A percentile compares a stretch with the other conserved stretches of the same genome.
These are phyloP conservation scores for Anhinga anhinga DNA, from an alignment of 2,113 vertebrate species.

Conservation along the genomic window DNA sequence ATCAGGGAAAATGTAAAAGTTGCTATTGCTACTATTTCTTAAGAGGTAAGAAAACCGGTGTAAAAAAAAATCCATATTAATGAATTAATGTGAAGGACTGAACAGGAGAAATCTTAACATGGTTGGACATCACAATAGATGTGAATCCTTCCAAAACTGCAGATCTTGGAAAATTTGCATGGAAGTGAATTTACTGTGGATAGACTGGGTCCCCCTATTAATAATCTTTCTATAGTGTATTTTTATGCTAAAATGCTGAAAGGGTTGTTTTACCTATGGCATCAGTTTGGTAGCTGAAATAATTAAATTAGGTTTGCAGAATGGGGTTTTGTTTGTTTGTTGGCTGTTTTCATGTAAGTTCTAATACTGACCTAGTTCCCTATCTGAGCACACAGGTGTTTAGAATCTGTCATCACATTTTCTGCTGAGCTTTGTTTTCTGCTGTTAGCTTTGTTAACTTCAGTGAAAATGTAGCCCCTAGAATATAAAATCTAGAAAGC, in stretches of 20 bases:
- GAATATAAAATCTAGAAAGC: background rate
- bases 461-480: background rate
- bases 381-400: background rate
- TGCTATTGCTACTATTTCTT: background rate
- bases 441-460: background rate
- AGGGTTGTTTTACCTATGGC: background rate
- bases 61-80: background rate
- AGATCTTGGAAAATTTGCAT: background rate
- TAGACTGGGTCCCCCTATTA: background rate
- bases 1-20: background rate
- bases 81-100: background rate
- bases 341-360: background rate
- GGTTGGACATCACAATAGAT: background rate
- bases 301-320: background rate
- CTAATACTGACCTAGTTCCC: background rate
- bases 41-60: background rate
- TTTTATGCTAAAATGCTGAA: background rate
- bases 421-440: background rate
- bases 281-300: background rate
- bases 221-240: background rate
- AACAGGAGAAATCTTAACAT: background rate
- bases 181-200: background rate
- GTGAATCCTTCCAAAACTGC: background rate
- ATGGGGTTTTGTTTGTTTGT: accelerated
- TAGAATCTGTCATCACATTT: background rate